Evolutionary conservation across 2,113 vertebrate genomes (phyloP).

Genomic region (Tachycineta bicolor): DNA sequence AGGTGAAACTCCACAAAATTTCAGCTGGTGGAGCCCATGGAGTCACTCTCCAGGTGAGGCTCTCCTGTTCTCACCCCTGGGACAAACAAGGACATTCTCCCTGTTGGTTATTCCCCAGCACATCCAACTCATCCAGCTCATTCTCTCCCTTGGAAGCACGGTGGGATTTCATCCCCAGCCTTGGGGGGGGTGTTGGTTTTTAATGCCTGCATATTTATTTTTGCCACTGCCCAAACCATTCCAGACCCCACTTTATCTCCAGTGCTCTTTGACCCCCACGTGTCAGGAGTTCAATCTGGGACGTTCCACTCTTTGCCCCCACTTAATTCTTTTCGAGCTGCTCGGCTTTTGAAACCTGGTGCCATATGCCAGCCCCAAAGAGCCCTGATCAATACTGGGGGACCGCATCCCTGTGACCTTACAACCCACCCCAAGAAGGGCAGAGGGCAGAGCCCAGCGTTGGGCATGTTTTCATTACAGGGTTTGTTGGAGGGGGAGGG

Average conservation of each 20-base stretch:
- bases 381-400: constrained; percentile 8
- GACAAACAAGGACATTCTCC: not conserved
- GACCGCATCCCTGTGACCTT: constrained; percentile 17
- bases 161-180: not conserved
- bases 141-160: not conserved
- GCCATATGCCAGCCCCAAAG: constrained; percentile 41
- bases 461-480: not conserved
- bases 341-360: constrained; percentile 34
- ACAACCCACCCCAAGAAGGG: constrained; percentile 19
- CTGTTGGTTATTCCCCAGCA: not conserved
- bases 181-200: not conserved
- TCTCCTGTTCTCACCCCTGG: not conserved
- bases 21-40: not conserved
- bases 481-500: constrained; percentile 31
- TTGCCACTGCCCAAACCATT: not conserved
- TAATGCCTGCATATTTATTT: constrained; percentile 51
- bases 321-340: constrained; percentile 56
- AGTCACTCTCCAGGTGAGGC: not conserved
- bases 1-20: not conserved
- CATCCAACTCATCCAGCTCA: not conserved
- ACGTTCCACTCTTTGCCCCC: constrained; percentile 65
- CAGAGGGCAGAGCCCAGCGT: not conserved
- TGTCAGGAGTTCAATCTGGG: constrained; percentile 66
- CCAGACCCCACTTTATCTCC: constrained; percentile 29
- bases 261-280: constrained; percentile 28